Evolutionary conservation across 2,888 invertebrate genomes (phyloP).

Genomic region (Euzetes globulus): DNA sequence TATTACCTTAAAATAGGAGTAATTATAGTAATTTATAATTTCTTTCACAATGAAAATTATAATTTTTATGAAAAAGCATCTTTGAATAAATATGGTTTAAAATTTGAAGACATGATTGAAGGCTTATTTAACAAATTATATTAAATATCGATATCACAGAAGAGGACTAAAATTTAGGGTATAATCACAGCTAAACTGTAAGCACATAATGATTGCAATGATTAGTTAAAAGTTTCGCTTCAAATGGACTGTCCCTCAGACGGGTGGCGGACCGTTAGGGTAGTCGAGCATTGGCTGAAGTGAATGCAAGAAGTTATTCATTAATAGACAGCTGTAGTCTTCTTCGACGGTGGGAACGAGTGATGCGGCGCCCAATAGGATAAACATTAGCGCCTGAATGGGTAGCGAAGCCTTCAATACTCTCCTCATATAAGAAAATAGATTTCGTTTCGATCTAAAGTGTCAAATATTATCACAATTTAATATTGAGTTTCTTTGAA

Average conservation of each 20-base stretch:
- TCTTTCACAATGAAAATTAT: not conserved
- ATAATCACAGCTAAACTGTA: constrained; percentile 9
- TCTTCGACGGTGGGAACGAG: constrained; percentile 75
- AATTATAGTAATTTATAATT: no score
- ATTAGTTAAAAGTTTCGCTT: not conserved
- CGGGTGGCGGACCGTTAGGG: constrained; percentile 86
- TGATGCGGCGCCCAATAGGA: constrained; percentile 85
- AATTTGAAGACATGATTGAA: not conserved
- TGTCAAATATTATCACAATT: not conserved
- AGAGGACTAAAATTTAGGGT: not conserved
- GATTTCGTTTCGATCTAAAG: constrained; percentile 55
- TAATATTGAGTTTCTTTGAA: not conserved
- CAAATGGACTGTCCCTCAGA: constrained; percentile 52
- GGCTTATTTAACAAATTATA: not conserved
- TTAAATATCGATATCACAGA: constrained; percentile 2
- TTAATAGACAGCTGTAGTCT: constrained; percentile 74
- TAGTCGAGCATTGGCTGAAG: constrained; percentile 82
- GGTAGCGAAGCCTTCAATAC: constrained; percentile 85
- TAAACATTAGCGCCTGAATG: constrained; percentile 84
- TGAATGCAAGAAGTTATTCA: constrained; percentile 71
- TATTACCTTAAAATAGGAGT: no score
- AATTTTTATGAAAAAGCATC: not conserved
- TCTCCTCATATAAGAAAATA: constrained; percentile 67
- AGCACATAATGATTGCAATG: not conserved
- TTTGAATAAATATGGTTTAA: no score